Evolutionary conservation across 2,888 invertebrate genomes (phyloP).

Genomic region (Tenthredo amoena): DNA sequence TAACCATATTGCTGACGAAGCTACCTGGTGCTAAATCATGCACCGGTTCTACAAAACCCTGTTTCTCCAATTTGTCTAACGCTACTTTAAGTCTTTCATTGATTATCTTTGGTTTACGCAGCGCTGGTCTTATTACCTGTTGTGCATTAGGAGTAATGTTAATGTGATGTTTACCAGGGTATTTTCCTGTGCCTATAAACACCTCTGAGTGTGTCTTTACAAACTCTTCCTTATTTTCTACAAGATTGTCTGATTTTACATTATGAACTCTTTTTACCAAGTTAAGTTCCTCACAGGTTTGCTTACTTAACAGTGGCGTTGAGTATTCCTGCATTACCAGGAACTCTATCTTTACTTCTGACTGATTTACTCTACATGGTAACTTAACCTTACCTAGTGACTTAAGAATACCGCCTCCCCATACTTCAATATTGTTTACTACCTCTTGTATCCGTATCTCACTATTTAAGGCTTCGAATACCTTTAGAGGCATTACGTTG

Average conservation of each 20-base stretch:
- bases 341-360: neutral
- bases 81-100: slow-evolving; percentile 19
- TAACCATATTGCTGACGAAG: slow-evolving; percentile 49
- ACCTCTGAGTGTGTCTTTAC: neutral
- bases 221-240: neutral
- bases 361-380: neutral
- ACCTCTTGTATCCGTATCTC: neutral
- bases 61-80: slow-evolving; percentile 36
- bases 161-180: slow-evolving; percentile 7
- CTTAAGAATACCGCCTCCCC: slow-evolving; percentile 13
- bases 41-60: slow-evolving; percentile 35
- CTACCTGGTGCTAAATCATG: neutral
- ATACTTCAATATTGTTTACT: slow-evolving; percentile 27
- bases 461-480: slow-evolving; percentile 4
- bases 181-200: slow-evolving; percentile 28
- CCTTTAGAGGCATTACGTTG: slow-evolving; percentile 43
- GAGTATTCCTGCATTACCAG: slow-evolving; percentile 30
- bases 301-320: slow-evolving; percentile 22
- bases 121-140: slow-evolving; percentile 44
- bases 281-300: slow-evolving; percentile 26
- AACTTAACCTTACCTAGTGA: slow-evolving; percentile 14
- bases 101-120: slow-evolving; percentile 25
- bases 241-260: neutral
- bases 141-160: slow-evolving; percentile 18
- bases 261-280: slow-evolving; percentile 29